Conservation (phyloP, 2,113 vertebrate species). For the Acanthisitta chloris region DNA sequence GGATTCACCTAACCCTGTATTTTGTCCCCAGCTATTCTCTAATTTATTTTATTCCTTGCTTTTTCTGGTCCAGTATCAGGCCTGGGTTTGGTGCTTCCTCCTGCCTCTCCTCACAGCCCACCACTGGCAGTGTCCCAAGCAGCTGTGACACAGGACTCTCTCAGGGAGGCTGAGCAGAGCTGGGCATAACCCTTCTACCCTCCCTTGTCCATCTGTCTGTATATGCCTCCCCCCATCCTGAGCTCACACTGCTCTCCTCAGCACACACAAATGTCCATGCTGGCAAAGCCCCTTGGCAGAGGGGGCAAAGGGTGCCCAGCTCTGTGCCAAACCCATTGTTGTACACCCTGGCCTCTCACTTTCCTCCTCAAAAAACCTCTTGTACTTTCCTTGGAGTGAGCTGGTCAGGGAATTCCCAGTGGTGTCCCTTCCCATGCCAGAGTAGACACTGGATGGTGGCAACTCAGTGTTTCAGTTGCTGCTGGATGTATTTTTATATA, state of each 20-base stretch:
- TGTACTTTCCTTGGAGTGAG: not conserved
- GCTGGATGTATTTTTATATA: not conserved
- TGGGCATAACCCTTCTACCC: not conserved
- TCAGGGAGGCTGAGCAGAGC: not conserved
- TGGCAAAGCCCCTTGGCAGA: constrained; percentile 48
- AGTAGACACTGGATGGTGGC: not conserved
- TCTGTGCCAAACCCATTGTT: not conserved
- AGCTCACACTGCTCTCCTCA: not conserved
- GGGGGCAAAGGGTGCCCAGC: not conserved
- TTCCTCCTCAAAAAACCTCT: not conserved
- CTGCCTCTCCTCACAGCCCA: not conserved
- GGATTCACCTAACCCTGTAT: not conserved
- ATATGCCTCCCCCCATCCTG: not conserved
- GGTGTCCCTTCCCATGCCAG: not conserved
- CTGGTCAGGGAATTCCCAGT: accelerated
- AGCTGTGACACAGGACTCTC: constrained; percentile 16
- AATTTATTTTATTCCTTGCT: not conserved
- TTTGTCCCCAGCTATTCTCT: not conserved
- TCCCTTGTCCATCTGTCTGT: constrained; percentile 47
- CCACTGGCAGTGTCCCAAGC: constrained; percentile 31
- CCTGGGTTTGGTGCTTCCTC: not conserved
- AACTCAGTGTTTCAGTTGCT: accelerated
- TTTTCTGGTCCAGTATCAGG: not conserved
- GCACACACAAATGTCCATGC: not conserved
- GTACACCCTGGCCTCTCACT: not conserved